Base-by-base conservation (phyloP, 2,113 vertebrate species). In the Speoplatyrhinus poulsoni region DNA sequence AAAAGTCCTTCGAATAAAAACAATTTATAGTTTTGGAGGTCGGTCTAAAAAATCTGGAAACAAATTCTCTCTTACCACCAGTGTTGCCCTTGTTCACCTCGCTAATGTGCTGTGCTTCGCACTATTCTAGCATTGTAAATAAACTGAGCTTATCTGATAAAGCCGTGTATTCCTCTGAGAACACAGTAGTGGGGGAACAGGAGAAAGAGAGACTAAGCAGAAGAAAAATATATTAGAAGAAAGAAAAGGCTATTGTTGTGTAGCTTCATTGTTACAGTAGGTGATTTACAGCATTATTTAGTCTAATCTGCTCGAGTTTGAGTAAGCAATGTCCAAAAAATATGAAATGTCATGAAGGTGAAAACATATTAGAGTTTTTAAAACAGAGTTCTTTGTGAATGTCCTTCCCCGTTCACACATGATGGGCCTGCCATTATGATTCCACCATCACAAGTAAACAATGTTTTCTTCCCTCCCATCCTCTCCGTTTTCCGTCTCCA, bases 381-480 rank as follows among this genome's bases (percentile, higher is more conserved):
- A 5, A 8, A 6, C 6, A 41, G 36, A 41, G 36, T 41, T 8
- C 36, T 66, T 33, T 6, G 4, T 55, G 9, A 69, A 61, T 15
- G 50, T 41, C 56, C 57, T 62, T 5, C 7, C n/a, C 65, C 69
- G 17, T 52, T 12, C 46, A 52, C 17, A 26, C 60, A 73, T 60
- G n/a, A 33, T 73, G 3, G 32, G 6, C 59, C 64, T 76, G 65
- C 72, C 19, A 32, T 58, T 46, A 47, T 48, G 5, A n/a, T 12
- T 69, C 53, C 49, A 62, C 61, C 4, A 76, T 96, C 90, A 99
- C 74, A 98, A 95, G 90, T 98, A 98, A 90, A 98, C 95, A 77
- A 98, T 95, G 49, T 94, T 95, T 84, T 98, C 96, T 69, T 97
- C 95, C 1, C 73, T 77, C 62, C 79, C 88, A 2, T 90, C 90